Percentiles rank a stretch among this genome's conserved stretches.
Conservation (phyloP, 1,140 invertebrate species). For the Brachionus paranguensis region DNA sequence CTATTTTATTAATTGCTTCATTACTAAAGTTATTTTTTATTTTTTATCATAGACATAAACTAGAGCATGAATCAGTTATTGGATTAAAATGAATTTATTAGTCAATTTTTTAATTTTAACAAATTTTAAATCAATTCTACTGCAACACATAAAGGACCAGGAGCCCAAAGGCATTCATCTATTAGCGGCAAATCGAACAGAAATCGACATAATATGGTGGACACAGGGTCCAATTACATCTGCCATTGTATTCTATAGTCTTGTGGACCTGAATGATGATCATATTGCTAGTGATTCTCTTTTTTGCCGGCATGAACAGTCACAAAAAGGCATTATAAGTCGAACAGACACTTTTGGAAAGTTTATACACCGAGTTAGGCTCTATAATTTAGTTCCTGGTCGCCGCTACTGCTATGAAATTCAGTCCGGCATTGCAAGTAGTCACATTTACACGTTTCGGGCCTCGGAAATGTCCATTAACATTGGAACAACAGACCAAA, state of each 20-base stretch:
- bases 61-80: not conserved
- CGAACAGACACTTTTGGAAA: not conserved
- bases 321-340: not conserved
- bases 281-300: not conserved
- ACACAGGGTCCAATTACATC: not conserved
- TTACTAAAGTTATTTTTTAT: not conserved
- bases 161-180: slow-evolving; percentile 10
- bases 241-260: not conserved
- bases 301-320: not conserved
- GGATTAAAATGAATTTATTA: not conserved
- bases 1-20: slow-evolving; percentile 14
- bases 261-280: not conserved
- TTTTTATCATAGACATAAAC: not conserved
- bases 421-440: not conserved
- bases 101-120: slow-evolving; percentile 6
- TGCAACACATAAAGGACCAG: not conserved
- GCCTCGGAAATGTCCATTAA: not conserved
- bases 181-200: not conserved
- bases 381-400: not conserved
- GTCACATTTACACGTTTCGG: not conserved
- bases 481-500: not conserved
- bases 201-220: slow-evolving; percentile 7
- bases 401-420: slow-evolving; percentile 9
- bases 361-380: not conserved
- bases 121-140: not conserved